phyloP scores from a whole-genome alignment of 2,113 vertebrate species.

The Burhinus oedicnemus region DNA sequence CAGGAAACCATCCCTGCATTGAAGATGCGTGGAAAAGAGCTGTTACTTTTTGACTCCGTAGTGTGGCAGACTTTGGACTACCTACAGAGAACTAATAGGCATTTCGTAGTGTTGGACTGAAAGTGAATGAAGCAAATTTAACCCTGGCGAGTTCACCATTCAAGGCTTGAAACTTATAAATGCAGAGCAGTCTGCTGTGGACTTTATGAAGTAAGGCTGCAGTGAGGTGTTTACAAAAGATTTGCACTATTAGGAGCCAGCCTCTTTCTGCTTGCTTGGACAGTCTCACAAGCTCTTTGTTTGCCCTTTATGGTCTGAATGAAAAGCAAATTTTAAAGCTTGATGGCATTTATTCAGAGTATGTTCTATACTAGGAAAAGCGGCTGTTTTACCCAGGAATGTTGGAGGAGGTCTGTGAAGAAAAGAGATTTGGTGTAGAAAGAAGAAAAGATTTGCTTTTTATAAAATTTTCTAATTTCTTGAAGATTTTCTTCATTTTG shows the following conservation, averaged over 20 bases:
- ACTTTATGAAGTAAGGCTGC: constrained; percentile 25
- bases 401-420: not conserved
- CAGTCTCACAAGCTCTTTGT: constrained; percentile 32
- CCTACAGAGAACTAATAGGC: not conserved
- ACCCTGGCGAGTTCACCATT: not conserved
- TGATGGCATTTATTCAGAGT: constrained; percentile 42
- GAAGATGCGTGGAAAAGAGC: not conserved
- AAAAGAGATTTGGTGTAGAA: not conserved
- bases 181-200: not conserved
- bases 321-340: constrained; percentile 57
- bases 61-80: not conserved
- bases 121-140: constrained; percentile 22
- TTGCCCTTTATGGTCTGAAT: constrained; percentile 35
- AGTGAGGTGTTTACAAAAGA: constrained; percentile 46
- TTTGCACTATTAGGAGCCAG: not conserved
- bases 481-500: not conserved
- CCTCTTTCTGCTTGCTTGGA: constrained; percentile 26
- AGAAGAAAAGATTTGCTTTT: not conserved
- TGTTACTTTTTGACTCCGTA: not conserved
- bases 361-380: not conserved
- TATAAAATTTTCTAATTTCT: not conserved
- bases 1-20: not conserved
- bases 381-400: not conserved
- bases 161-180: not conserved
- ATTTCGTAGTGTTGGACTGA: not conserved